Evolutionary conservation across 2,113 vertebrate genomes (phyloP).

Genomic region (Crypturellus undulatus): DNA sequence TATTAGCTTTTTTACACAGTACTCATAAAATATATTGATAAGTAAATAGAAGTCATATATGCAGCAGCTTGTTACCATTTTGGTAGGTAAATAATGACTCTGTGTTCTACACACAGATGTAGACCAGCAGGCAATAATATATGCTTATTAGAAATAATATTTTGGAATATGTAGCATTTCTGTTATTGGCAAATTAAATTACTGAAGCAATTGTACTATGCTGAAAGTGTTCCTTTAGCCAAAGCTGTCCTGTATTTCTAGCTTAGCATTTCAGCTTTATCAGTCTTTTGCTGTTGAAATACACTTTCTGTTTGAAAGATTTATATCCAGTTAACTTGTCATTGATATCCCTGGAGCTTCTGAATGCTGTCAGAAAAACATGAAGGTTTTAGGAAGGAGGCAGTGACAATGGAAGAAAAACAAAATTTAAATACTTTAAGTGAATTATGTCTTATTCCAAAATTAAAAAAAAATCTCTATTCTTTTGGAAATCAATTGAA

Average conservation of each 20-base stretch:
- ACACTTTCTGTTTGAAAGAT: background rate
- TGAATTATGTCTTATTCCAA: background rate
- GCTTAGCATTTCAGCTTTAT: background rate
- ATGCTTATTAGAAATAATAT: background rate
- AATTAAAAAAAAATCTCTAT: background rate
- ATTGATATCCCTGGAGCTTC: background rate
- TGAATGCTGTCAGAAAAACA: background rate
- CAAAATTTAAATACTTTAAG: background rate
- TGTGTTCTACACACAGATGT: background rate
- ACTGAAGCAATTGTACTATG: background rate
- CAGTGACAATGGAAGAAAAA: background rate
- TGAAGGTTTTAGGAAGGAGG: background rate
- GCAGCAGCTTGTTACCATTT: background rate
- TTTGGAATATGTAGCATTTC: background rate
- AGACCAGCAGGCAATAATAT: background rate
- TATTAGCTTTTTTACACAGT: background rate
- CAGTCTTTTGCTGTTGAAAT: background rate
- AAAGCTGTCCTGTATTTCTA: background rate
- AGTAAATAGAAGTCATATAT: background rate
- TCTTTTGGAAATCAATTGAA: background rate
- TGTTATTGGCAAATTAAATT: background rate
- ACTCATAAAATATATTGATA: background rate
- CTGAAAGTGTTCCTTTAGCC: background rate
- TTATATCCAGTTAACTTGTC: conserved; percentile 1
- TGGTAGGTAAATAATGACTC: background rate